phyloP scores from a whole-genome alignment of 1,140 invertebrate genomes.

The Rhagoletis pomonella region DNA sequence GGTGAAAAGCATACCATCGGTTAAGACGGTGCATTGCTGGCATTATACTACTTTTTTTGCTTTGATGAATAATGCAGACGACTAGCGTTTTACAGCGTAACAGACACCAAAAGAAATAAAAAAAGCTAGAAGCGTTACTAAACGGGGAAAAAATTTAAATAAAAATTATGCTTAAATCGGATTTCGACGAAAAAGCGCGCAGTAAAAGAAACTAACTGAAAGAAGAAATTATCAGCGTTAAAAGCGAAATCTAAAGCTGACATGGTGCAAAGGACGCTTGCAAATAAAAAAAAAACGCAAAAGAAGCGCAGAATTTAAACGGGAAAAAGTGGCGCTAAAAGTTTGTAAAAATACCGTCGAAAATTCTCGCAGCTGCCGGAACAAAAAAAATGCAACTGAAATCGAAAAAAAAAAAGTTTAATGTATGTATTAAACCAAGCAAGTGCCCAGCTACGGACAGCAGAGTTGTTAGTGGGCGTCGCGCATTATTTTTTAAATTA shows the following conservation, averaged over 20 bases:
- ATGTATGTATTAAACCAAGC: too few species aligned
- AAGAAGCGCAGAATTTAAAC: not conserved
- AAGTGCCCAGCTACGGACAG: too few species aligned
- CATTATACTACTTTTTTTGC: not conserved
- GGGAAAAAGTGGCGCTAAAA: conserved; percentile 1
- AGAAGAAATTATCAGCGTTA: not conserved
- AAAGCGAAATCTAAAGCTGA: not conserved
- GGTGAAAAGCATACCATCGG: not conserved
- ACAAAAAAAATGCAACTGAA: too few species aligned
- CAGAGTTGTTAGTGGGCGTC: too few species aligned
- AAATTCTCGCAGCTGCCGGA: not conserved
- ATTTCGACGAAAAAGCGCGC: not conserved
- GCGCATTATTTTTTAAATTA: not conserved
- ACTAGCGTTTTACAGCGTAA: not conserved
- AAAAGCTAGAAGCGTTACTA: not conserved
- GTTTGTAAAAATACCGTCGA: not conserved
- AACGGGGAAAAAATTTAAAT: not conserved
- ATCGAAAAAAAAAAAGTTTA: too few species aligned
- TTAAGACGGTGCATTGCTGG: not conserved
- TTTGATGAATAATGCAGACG: conserved; percentile 37
- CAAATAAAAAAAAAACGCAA: not conserved
- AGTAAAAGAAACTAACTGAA: not conserved
- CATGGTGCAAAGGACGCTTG: not conserved
- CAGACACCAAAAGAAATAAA: not conserved
- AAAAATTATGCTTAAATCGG: not conserved